phyloP scores from a whole-genome alignment of 2,113 vertebrate species.

The Uropsilus gracilis region DNA sequence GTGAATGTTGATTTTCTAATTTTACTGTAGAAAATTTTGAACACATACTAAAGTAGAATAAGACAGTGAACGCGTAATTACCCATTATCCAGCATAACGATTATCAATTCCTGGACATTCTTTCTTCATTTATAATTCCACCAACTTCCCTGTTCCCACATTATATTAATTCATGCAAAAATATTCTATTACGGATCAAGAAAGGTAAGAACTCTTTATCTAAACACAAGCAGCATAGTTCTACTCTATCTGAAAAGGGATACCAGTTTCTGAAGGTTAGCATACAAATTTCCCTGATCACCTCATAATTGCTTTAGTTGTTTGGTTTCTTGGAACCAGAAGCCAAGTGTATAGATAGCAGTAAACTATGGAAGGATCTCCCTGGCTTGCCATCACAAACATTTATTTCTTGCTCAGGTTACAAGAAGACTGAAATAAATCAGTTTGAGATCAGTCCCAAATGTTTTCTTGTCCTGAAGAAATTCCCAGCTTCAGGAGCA shows the following conservation, averaged over 20 bases:
- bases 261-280: background rate
- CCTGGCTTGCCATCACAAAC: background rate
- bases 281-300: background rate
- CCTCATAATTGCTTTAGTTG: background rate
- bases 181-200: background rate
- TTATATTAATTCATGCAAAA: background rate
- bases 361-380: background rate
- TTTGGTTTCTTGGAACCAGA: constrained; percentile 2
- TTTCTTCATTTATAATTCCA: background rate
- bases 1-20: constrained; percentile 18
- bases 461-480: background rate
- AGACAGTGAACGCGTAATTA: background rate
- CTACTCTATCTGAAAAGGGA: background rate
- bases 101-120: background rate
- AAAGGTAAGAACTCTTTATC: background rate
- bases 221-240: background rate
- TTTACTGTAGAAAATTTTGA: background rate
- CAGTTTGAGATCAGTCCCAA: background rate
- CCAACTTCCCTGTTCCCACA: background rate
- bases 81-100: background rate
- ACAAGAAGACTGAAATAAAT: background rate
- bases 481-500: background rate
- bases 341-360: background rate
- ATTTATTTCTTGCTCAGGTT: background rate
- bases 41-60: background rate